phyloP scores from a whole-genome alignment of 2,888 invertebrate genomes.

The Drosophila putrida region DNA sequence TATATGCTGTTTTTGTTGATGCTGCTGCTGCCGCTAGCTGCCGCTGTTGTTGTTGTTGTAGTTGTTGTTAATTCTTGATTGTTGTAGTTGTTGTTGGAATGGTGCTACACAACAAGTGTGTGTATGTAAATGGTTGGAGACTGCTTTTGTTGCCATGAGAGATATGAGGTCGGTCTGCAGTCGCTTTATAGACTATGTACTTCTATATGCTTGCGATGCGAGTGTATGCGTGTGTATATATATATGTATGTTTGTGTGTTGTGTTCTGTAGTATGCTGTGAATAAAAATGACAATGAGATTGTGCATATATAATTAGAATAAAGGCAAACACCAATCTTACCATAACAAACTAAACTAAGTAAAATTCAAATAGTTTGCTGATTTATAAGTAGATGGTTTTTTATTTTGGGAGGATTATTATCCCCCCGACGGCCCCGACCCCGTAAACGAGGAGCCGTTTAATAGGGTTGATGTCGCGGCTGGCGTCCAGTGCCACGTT shows the following conservation, averaged over 20 bases:
- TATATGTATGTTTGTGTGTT: constrained; percentile 17
- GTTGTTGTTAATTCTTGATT: constrained; percentile 21
- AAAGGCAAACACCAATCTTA: constrained; percentile 36
- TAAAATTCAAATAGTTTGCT: constrained; percentile 79
- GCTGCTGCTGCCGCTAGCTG: constrained; percentile 20
- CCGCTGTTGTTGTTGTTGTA: constrained; percentile 27
- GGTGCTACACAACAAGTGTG: constrained; percentile 71
- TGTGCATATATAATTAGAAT: neutral
- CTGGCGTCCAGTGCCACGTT: constrained; percentile 92
- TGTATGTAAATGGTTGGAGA: constrained; percentile 36
- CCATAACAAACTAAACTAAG: constrained; percentile 79
- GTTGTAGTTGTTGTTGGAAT: constrained; percentile 59
- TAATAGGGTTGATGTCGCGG: constrained; percentile 96
- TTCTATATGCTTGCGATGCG: constrained; percentile 28
- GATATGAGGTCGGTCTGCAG: constrained; percentile 43
- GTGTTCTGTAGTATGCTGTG: constrained; percentile 48
- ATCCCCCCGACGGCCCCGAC: too few relatives aligned
- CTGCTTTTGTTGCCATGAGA: constrained; percentile 52
- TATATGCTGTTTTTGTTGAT: constrained; percentile 36
- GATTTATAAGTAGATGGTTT: constrained; percentile 56
- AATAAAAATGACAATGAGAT: constrained; percentile 21
- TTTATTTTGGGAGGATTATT: too few relatives aligned
- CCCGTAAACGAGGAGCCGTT: constrained; percentile 9
- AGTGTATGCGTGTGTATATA: constrained; percentile 11
- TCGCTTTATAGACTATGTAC: constrained; percentile 35